These are phyloP conservation scores for Cladopsammia gracilis DNA, from an alignment of 64 coral and sea anemone genomes.

Conservation along the genomic window DNA sequence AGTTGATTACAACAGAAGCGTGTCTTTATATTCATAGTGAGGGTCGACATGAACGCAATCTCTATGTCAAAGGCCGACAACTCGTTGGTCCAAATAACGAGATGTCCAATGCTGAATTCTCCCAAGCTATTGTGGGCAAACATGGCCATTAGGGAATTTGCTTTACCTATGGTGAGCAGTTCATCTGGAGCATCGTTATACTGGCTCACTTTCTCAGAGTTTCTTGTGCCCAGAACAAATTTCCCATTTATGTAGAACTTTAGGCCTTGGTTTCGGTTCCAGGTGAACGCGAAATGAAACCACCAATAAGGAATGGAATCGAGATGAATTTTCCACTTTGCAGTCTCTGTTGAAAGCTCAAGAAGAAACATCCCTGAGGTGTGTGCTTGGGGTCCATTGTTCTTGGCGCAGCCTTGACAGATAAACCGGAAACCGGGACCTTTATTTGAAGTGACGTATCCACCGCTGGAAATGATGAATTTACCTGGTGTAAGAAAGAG, in stretches of 20 bases:
- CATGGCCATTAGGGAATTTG: conserved; percentile 54
- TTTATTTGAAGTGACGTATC: conserved; percentile 26
- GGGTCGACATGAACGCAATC: conserved; percentile 61
- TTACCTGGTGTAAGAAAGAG: conserved; percentile 24
- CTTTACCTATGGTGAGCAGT: conserved; percentile 64
- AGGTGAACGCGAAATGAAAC: conserved; percentile 86
- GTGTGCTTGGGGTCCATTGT: neutral
- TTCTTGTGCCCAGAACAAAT: conserved; percentile 27
- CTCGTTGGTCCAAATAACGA: conserved; percentile 79
- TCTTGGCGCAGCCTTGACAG: conserved; percentile 33
- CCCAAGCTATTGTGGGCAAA: neutral
- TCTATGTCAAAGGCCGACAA: conserved; percentile 69
- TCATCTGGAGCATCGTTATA: neutral
- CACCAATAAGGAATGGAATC: conserved; percentile 71
- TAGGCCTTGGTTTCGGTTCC: conserved; percentile 68
- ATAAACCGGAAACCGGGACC: conserved; percentile 86
- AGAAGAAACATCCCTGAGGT: conserved; percentile 44
- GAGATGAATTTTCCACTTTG: conserved; percentile 71
- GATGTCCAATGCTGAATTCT: conserved; percentile 75
- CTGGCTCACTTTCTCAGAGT: neutral
- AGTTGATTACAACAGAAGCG: conserved; percentile 68
- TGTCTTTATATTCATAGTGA: conserved; percentile 59
- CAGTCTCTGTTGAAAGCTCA: conserved; percentile 71
- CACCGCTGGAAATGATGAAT: conserved; percentile 82
- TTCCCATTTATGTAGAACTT: conserved; percentile 87